Conservation (phyloP, 2,888 invertebrate genomes). For the Helobdella robusta region DNA sequence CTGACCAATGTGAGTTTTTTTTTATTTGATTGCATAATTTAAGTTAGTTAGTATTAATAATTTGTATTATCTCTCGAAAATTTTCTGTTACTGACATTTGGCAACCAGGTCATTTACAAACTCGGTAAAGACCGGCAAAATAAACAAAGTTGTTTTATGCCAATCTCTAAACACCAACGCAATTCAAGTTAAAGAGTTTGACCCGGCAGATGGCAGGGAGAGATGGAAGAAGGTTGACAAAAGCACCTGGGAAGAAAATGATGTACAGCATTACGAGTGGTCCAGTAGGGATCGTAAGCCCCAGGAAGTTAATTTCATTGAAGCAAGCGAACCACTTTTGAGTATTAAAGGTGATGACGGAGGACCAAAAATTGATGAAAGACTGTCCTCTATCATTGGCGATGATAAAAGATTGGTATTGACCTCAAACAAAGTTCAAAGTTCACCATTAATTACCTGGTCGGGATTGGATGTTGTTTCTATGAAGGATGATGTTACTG, state of each 20-base stretch:
- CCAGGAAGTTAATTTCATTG: constrained; percentile 6
- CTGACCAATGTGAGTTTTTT: too few relatives aligned
- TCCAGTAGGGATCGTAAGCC: not conserved
- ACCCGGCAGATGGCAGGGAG: constrained; percentile 17
- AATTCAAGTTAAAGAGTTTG: constrained; percentile 23
- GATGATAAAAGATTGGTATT: constrained; percentile 13
- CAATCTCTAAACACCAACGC: constrained; percentile 18
- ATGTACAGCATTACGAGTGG: constrained; percentile 24
- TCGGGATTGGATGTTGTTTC: constrained; percentile 8
- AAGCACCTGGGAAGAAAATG: constrained; percentile 20
- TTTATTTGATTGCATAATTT: too few relatives aligned
- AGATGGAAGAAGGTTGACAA: constrained; percentile 17
- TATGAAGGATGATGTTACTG: not conserved
- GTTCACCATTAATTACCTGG: constrained; percentile 20
- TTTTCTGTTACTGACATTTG: too few relatives aligned
- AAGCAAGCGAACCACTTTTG: not conserved
- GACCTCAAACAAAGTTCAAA: constrained; percentile 4
- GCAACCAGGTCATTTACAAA: constrained; percentile 8
- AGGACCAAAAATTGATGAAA: not conserved
- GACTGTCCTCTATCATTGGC: not conserved
- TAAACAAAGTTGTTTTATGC: constrained; percentile 23
- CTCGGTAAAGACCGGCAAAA: constrained; percentile 18
- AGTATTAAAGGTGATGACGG: not conserved
- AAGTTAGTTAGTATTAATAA: too few relatives aligned
- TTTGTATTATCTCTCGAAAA: too few relatives aligned